Conservation (phyloP, 2,113 vertebrate species). For the Zingel zingel region DNA sequence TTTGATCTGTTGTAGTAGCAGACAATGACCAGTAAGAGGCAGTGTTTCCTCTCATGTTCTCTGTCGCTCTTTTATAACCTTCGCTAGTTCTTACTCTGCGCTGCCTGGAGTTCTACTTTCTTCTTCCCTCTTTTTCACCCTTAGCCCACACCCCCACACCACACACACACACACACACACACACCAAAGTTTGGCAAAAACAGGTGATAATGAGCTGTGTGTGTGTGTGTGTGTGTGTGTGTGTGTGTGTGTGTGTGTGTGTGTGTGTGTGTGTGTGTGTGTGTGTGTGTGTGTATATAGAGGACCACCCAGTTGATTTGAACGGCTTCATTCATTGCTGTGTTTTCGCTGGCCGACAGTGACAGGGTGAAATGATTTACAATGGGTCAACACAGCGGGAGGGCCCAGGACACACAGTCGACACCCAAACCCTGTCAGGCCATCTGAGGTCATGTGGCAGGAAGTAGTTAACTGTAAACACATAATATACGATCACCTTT, state of each 20-base stretch:
- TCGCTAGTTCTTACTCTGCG: constrained; percentile 4
- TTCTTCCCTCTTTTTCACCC: background rate
- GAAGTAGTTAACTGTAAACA: background rate
- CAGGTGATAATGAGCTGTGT: too few relatives aligned
- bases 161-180: constrained; percentile 40
- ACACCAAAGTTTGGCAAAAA: too few relatives aligned
- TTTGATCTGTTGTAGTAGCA: constrained; percentile 68
- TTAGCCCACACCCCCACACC: constrained; percentile 6
- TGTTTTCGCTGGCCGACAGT: constrained; percentile 46
- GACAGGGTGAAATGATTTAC: constrained; percentile 42
- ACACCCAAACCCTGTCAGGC: background rate
- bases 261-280: constrained; percentile 19
- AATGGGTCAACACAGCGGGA: constrained; percentile 33
- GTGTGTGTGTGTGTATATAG: constrained; percentile 4
- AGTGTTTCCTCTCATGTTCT: constrained; percentile 73
- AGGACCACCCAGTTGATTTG: constrained; percentile 42
- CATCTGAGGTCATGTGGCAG: constrained; percentile 22
- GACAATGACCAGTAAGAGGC: constrained; percentile 70
- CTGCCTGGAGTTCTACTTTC: background rate
- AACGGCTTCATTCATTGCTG: constrained; percentile 46
- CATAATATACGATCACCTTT: background rate
- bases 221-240: background rate
- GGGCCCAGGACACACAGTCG: background rate
- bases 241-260: constrained; percentile 16
- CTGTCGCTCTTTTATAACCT: constrained; percentile 2